These are phyloP conservation scores for Chaetogeoica ovagalla DNA, from an alignment of 2,888 invertebrate species.

Conservation along the genomic window DNA sequence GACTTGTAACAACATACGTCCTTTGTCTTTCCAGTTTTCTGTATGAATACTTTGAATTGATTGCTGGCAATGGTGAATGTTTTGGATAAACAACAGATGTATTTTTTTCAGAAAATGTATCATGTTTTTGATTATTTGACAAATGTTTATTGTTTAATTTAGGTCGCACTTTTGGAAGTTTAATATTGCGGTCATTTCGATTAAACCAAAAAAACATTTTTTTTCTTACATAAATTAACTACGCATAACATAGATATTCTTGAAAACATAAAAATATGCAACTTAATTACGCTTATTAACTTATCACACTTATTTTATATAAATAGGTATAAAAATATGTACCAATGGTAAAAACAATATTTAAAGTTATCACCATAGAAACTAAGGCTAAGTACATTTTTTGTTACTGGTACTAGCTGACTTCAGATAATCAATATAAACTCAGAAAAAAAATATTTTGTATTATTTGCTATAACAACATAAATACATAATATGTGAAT, in stretches of 20 bases:
- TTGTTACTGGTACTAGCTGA: not conserved
- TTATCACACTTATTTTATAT: not conserved
- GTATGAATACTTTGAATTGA: constrained; percentile 27
- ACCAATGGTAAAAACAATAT: not conserved
- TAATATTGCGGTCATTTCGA: constrained; percentile 17
- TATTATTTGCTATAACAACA: too few species aligned
- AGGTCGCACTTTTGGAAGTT: constrained; percentile 34
- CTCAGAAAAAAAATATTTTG: too few species aligned
- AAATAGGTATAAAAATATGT: not conserved
- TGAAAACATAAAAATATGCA: not conserved
- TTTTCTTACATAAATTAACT: constrained; percentile 1
- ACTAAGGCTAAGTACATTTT: constrained; percentile 3
- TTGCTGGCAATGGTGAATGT: constrained; percentile 41
- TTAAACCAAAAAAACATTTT: constrained; percentile 50
- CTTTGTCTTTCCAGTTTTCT: constrained; percentile 38
- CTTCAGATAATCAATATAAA: constrained; percentile 26
- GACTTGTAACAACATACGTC: constrained; percentile 44
- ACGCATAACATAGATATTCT: not conserved
- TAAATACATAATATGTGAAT: too few species aligned
- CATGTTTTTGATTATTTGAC: constrained; percentile 30
- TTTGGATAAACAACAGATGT: constrained; percentile 16
- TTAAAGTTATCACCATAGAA: constrained; percentile 42
- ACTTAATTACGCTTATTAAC: not conserved
- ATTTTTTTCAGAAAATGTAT: constrained; percentile 14
- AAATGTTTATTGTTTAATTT: constrained; percentile 30